Base-by-base conservation (phyloP, 2,113 vertebrate genomes). In the Delphinus delphis region DNA sequence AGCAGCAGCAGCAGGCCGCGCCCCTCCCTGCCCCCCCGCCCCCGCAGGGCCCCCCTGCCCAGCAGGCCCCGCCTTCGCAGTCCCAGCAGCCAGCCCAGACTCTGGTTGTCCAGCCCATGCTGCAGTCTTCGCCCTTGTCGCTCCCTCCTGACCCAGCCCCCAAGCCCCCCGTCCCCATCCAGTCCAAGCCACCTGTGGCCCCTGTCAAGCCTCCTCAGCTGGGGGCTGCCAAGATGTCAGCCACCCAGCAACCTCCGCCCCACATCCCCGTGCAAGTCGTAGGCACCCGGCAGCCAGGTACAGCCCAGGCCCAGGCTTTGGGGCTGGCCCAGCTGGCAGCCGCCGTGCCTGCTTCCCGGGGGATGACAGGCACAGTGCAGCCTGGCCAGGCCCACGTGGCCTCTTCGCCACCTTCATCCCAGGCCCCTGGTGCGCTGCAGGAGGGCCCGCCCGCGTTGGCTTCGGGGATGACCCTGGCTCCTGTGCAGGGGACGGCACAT, bases 251-350 rank as follows among this genome's bases (percentile, higher is more conserved):
- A 1, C 99, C 98, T 8, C 98, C 98, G 0, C 99, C 99, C 11
- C 99, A 99, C 74, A 99, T 99, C 93, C 99, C 99, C 0, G 99
- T 99, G 88, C 99, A 99, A 98, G 99, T 99, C 4, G 99, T 99
- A 55, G 99, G 99, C 50, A 99, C 99, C 86, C 99, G 99, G 91
- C 99, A 99, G 98, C 99, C 99, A 79, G 98, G 99, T 20, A 97
- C 99, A 73, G 99, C 99, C 89, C 99, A 99, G 68, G 98, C 99
- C 33, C 99, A 99, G 86, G 99, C 99, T 0, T 95, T 99, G 97
- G 99, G 99, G 10, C 95, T 99, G 97, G 99, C 99, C 70, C 99
- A 99, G 97, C 98, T 99, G 89, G 98, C 98, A 82, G 96, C 98
- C 6, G 96, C 98, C 1, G 98, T 98, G 47, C 98, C 98, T 0